Evolutionary conservation across 2,113 vertebrate genomes (phyloP).

Genomic region (Naja naja): DNA sequence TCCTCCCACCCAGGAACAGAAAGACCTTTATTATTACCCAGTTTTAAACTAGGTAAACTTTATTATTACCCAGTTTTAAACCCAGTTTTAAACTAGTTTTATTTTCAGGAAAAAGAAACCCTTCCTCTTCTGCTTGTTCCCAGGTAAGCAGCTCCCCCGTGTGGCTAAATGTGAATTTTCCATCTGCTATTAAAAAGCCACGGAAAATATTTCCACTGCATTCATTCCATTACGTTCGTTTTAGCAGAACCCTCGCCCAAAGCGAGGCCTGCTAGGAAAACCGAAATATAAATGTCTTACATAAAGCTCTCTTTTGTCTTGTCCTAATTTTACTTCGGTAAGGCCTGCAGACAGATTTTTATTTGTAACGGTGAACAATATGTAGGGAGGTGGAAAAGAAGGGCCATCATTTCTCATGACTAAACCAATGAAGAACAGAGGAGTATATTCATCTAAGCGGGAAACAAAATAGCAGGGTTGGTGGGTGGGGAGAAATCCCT

Average conservation of each 20-base stretch:
- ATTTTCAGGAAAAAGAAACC: rapidly evolving
- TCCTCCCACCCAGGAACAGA: not conserved
- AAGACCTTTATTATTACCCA: too few relatives aligned
- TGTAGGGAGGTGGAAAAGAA: rapidly evolving
- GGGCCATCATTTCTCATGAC: not conserved
- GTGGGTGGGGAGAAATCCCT: not conserved
- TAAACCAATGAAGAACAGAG: not conserved
- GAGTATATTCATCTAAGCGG: not conserved
- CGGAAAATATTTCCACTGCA: not conserved
- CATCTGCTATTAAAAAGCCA: not conserved
- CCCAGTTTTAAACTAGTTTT: too few relatives aligned
- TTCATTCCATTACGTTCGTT: rapidly evolving
- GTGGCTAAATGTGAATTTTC: constrained; percentile 40
- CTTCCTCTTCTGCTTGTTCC: not conserved
- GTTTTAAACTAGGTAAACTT: too few relatives aligned
- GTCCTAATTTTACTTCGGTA: not conserved
- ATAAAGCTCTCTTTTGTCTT: not conserved
- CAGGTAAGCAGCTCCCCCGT: constrained; percentile 62
- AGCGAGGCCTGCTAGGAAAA: rapidly evolving
- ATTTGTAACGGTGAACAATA: not conserved
- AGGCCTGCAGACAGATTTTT: not conserved
- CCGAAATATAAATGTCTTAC: rapidly evolving
- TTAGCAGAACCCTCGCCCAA: rapidly evolving
- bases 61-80: too few relatives aligned
- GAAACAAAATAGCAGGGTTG: not conserved